Base-by-base conservation (phyloP, 2,797 vertebrate genomes). In the Chelmon rostratus region DNA sequence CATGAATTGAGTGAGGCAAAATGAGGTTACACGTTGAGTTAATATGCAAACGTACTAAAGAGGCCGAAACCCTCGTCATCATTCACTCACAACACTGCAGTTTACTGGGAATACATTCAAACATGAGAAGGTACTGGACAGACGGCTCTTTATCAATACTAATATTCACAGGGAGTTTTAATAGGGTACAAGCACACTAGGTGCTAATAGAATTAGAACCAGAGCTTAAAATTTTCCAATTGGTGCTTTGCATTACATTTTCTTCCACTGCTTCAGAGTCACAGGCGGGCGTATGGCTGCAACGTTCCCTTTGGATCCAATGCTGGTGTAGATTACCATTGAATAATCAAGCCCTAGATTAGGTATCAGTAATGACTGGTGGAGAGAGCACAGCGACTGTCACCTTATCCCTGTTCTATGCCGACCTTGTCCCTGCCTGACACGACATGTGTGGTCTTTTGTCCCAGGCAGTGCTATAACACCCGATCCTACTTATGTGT, bases 311-410 rank as follows among this genome's bases (percentile, higher is more conserved):
- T 63, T 86, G 52, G 68, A 73, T 85, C 78, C 71, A 77, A 62
- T 80, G 73, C 86, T 89, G 89, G 93, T 94, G 83, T 91, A 79
- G 68, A 79, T 92, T 89, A 87, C 91, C 1, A 16, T 84, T 80
- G 73, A 83, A 72, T 86, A 89, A 90, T 86, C 85, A 84, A 78
- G 57, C 58, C 68, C 67, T 63, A 85, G 89, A 91, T 94, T 89
- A 86, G 78, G 85, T 93, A 73, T 92, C 91, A 83, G 74, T 50
- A 71, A 28, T 75, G 78, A 71, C 70, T 38, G 66, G 77, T 40
- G 68, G 44, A n/a, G 61, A 54, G 66, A 46, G 73, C 67, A 53
- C 65, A 63, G 78, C 42, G 64, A 77, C 8, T n/a, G 85, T 82
- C 77, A 91, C 74, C 50, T 81, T 85, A 93, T 84, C 66, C 63